Evolutionary conservation across 2,888 invertebrate species (phyloP), one percentile per base, ranked within the genome.

Genomic region (Cosmopolites sordidus): DNA sequence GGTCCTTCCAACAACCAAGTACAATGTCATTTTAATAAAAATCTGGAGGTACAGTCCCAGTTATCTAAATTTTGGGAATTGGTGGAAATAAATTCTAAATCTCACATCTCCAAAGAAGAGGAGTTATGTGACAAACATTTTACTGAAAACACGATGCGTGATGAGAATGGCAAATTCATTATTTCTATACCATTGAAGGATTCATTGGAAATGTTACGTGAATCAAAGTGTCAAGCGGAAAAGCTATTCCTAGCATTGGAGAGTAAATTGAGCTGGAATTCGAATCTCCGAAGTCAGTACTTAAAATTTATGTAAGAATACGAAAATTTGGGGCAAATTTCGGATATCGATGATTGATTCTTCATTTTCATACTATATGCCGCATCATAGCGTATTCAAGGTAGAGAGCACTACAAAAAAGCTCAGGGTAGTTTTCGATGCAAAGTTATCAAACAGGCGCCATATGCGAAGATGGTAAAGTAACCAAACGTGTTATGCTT

Each of bases 401-500:
- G 29, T 51, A 45, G 16, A 27, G 11, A 46, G 51, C 14, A 16
- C 29, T n/a, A 58, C 54, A 6, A 58, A 54, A n/a, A 51, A 48
- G 42, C 17, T 58, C 1, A 14, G 58, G n/a, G 48, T 55, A 1
- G 58, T 51, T 6, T 58, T 58, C 30, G 53, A 58, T 29, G 51
- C 22, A 3, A 52, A 43, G n/a, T 2, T 43, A 43, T n/a, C 5
- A 43, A 5, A 43, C 18, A 12, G 43, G 43, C 5, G 6, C 18
- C 12, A 16, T 18, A 2, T 6, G 8, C 6, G 18, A 43, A 6
- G 11, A 9, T 5, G 22, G 43, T 22, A 43, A 22, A 17, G 43
- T 43, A 5, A 43, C 43, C 2, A 43, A 43, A 11, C 43, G 43
- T 6, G 43, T 40, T 4, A 40, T 40, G 9, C 16, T 40, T 9